A percentile compares a stretch with the other conserved stretches of the same genome.
phyloP scores from a whole-genome alignment of 1,140 invertebrate genomes.

The Scaptodrosophila lebanonensis region DNA sequence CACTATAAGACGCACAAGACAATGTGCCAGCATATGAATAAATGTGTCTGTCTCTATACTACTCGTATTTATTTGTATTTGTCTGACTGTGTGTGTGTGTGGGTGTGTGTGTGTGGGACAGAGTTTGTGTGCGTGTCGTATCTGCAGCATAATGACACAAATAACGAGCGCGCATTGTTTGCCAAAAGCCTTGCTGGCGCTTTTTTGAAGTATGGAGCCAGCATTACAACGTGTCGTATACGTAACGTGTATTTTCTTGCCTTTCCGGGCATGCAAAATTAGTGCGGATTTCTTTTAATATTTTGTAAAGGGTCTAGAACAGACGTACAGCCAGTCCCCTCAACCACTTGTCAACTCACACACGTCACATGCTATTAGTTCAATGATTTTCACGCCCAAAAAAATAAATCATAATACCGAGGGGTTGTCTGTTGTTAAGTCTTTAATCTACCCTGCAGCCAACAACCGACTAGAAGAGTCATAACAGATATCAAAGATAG shows the following conservation, averaged over 20 bases:
- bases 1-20: constrained; percentile 14
- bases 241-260: constrained; percentile 45
- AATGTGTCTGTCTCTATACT: constrained; percentile 24
- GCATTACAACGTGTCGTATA: constrained; percentile 65
- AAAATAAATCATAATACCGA: constrained; percentile 26
- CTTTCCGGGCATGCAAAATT: constrained; percentile 36
- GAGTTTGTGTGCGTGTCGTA: constrained; percentile 28
- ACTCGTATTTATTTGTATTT: constrained; percentile 7
- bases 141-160: constrained; percentile 68
- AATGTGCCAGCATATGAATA: constrained; percentile 54
- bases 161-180: constrained; percentile 72
- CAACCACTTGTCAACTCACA: constrained; percentile 6
- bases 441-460: too few relatives aligned
- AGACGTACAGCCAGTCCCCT: constrained; percentile 40
- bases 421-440: too few relatives aligned
- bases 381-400: constrained; percentile 73
- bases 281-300: constrained; percentile 62
- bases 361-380: constrained; percentile 71
- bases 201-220: constrained; percentile 53
- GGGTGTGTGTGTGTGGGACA: background rate
- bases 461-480: too few relatives aligned
- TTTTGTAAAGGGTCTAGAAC: constrained; percentile 43
- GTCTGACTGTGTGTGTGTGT: constrained; percentile 23
- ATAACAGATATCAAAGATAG: too few relatives aligned
- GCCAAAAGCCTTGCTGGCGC: constrained; percentile 12